Evolutionary conservation across 2,113 vertebrate species (phyloP).

Genomic region (Gorsachius goisagi): DNA sequence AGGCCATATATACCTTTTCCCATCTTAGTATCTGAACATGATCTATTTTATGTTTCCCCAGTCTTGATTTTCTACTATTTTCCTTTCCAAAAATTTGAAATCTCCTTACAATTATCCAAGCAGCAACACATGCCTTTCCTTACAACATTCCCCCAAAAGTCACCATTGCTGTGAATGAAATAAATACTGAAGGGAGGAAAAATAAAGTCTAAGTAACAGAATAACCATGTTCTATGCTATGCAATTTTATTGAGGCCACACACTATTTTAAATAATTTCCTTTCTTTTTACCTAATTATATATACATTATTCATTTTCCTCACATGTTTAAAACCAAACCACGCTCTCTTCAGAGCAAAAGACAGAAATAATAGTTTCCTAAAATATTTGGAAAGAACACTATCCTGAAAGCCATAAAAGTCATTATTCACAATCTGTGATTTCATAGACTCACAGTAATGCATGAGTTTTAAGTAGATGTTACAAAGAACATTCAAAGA

Average conservation of each 20-base stretch:
- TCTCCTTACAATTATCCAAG: not conserved
- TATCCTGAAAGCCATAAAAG: not conserved
- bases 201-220: not conserved
- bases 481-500: not conserved
- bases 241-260: not conserved
- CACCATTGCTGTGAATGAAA: not conserved
- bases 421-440: not conserved
- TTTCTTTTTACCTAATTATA: not conserved
- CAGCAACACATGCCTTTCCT: not conserved
- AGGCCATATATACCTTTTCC: not conserved
- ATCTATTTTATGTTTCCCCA: not conserved
- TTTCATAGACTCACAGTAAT: not conserved
- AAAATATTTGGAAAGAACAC: not conserved
- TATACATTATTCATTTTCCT: not conserved
- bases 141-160: not conserved
- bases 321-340: not conserved
- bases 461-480: not conserved
- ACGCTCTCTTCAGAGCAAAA: not conserved
- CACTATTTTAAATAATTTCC: not conserved
- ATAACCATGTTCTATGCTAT: not conserved
- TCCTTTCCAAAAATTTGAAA: not conserved
- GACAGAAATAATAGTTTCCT: not conserved
- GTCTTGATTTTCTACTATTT: not conserved
- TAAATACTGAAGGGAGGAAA: not conserved
- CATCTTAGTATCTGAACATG: not conserved